A percentile compares a stretch with the other conserved stretches of the same genome.
phyloP scores from a whole-genome alignment of 2,888 invertebrate species.

The Protodeltote pygarga region DNA sequence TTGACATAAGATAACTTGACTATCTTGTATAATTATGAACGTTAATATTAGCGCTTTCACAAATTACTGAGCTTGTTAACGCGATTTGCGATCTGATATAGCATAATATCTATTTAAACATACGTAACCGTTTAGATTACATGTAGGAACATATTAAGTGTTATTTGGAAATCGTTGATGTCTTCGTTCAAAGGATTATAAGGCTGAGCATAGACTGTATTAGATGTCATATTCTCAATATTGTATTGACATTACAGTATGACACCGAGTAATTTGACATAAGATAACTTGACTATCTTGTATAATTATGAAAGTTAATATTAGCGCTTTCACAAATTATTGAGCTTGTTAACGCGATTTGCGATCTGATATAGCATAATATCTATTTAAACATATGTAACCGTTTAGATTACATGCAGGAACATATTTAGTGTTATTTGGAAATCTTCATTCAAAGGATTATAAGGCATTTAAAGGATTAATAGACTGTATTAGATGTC shows the following conservation, averaged over 20 bases:
- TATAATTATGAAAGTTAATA: slow-evolving; percentile 39
- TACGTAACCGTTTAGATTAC: slow-evolving; percentile 33
- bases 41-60: slow-evolving; percentile 39
- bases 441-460: too few species aligned
- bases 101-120: slow-evolving; percentile 35
- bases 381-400: slow-evolving; percentile 34
- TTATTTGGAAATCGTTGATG: too few species aligned
- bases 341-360: slow-evolving; percentile 34
- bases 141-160: slow-evolving; percentile 38
- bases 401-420: slow-evolving; percentile 31
- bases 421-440: slow-evolving; percentile 47
- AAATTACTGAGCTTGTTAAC: slow-evolving; percentile 38
- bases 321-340: slow-evolving; percentile 36
- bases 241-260: too few species aligned
- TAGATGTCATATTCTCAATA: too few species aligned
- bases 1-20: too few species aligned
- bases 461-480: too few species aligned
- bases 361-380: slow-evolving; percentile 28
- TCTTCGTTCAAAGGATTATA: too few species aligned
- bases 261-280: too few species aligned
- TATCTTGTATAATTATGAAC: slow-evolving; percentile 34
- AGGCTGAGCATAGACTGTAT: too few species aligned
- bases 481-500: too few species aligned
- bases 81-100: slow-evolving; percentile 25
- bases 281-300: too few species aligned